A percentile compares a stretch with the other conserved stretches of the same genome.
Evolutionary conservation across 1,140 invertebrate species (phyloP).

Genomic region (Sesamia nonagrioides): DNA sequence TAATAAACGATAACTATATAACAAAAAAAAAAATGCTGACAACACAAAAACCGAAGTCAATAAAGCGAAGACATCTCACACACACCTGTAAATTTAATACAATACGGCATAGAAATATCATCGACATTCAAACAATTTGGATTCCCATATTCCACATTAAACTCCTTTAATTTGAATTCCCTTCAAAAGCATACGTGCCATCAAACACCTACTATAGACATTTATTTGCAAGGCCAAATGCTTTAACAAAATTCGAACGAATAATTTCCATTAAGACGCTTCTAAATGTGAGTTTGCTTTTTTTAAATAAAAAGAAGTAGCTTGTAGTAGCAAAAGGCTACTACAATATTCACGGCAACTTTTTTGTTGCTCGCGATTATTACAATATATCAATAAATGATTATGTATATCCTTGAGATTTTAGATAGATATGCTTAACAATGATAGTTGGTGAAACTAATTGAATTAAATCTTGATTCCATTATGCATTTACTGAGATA

Average conservation of each 20-base stretch:
- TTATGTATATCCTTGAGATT: too few species aligned
- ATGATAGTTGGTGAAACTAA: too few species aligned
- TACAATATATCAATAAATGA: too few species aligned
- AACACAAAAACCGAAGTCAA: too few species aligned
- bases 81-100: too few species aligned
- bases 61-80: too few species aligned
- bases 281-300: background rate
- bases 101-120: background rate
- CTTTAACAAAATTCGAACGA: slow-evolving; percentile 24
- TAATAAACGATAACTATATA: too few species aligned
- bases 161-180: slow-evolving; percentile 38
- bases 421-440: too few species aligned
- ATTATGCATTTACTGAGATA: too few species aligned
- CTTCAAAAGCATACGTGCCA: slow-evolving; percentile 9
- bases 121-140: background rate
- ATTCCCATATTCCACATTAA: slow-evolving; percentile 11
- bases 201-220: slow-evolving; percentile 29
- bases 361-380: background rate
- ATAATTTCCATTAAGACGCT: slow-evolving; percentile 7
- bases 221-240: slow-evolving; percentile 23
- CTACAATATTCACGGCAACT: background rate
- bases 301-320: background rate
- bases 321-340: background rate
- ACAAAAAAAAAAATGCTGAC: too few species aligned
- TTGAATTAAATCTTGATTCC: too few species aligned